Percentiles rank a stretch among this genome's conserved stretches.
phyloP scores from a whole-genome alignment of 2,797 vertebrate species.

The Myiotriccus ornatus region DNA sequence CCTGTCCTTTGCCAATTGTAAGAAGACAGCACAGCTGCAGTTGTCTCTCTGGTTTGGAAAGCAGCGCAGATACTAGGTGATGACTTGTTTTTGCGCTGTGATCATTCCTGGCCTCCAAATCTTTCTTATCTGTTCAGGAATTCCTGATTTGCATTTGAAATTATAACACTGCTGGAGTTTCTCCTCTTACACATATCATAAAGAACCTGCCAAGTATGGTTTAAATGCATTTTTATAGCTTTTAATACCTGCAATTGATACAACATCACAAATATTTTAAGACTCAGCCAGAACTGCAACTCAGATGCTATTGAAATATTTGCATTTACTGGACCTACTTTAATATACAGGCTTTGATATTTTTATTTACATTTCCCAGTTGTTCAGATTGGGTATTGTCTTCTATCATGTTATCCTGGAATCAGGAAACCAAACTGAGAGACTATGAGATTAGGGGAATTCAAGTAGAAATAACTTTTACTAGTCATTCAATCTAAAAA shows the following conservation, averaged over 20 bases:
- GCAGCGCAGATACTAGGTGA: neutral
- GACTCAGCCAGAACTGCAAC: neutral
- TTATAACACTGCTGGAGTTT: neutral
- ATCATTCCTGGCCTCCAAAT: neutral
- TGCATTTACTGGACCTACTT: neutral
- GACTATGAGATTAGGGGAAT: neutral
- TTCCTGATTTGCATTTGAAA: neutral
- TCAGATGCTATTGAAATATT: neutral
- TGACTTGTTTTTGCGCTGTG: neutral
- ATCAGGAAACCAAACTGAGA: neutral
- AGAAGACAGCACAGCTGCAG: neutral
- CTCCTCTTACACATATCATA: neutral
- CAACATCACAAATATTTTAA: neutral
- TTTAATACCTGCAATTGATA: neutral
- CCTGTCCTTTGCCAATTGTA: accelerated
- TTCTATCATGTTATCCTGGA: neutral
- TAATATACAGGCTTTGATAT: neutral
- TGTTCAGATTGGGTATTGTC: neutral
- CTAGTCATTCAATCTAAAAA: neutral
- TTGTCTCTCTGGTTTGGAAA: neutral
- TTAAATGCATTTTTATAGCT: neutral
- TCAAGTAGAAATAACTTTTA: neutral
- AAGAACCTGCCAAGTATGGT: neutral
- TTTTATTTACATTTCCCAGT: neutral
- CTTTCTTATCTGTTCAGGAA: neutral